These are phyloP conservation scores for Charanyca ferruginea DNA, from an alignment of 2,888 invertebrate species.

Conservation along the genomic window DNA sequence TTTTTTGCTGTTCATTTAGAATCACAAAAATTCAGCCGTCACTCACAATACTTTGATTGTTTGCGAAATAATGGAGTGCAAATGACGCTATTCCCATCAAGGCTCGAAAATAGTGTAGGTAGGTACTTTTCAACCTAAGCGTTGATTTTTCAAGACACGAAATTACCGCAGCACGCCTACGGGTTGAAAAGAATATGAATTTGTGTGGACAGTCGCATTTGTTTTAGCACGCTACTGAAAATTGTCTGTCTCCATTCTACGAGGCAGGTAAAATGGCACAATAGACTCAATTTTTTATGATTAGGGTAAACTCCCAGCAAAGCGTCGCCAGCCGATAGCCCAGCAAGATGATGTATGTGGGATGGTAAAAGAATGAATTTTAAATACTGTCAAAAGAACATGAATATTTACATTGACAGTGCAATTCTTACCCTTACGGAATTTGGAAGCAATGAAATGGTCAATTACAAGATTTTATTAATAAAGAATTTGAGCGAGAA, in stretches of 20 bases:
- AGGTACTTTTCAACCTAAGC: constrained; percentile 13
- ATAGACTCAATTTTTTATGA: too few species aligned
- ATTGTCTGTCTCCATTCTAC: constrained; percentile 52
- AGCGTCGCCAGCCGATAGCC: too few species aligned
- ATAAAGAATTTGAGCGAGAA: too few species aligned
- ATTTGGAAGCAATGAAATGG: too few species aligned
- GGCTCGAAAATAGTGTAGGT: constrained; percentile 1
- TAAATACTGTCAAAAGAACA: too few species aligned
- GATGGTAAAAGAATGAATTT: too few species aligned
- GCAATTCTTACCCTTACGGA: too few species aligned
- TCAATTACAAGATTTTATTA: too few species aligned
- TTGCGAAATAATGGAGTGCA: constrained; percentile 72
- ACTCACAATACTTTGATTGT: constrained; percentile 71
- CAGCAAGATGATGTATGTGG: too few species aligned
- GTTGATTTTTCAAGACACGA: constrained; percentile 27
- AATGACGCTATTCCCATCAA: constrained; percentile 67
- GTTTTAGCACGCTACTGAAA: constrained; percentile 65
- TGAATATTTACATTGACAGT: too few species aligned
- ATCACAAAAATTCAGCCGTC: constrained; percentile 75
- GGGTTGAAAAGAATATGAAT: constrained; percentile 34
- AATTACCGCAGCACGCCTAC: constrained; percentile 44
- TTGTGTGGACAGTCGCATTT: constrained; percentile 42
- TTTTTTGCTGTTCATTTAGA: constrained; percentile 37
- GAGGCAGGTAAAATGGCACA: not conserved
- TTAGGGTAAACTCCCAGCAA: too few species aligned